Evolutionary conservation across 2,888 invertebrate species (phyloP).

Genomic region (Amaurobius ferox): DNA sequence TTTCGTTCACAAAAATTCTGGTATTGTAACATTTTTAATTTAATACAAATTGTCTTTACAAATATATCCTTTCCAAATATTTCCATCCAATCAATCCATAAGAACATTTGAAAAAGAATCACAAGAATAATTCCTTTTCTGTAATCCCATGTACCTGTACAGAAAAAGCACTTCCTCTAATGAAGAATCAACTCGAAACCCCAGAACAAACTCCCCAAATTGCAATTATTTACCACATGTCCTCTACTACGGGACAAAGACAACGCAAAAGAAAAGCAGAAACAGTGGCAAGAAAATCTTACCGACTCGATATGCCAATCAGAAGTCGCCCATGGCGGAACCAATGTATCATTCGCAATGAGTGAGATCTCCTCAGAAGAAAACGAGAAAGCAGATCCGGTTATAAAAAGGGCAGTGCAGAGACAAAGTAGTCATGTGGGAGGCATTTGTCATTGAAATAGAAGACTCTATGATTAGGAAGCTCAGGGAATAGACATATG

Average conservation of each 20-base stretch:
- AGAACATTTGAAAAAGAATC: too few species aligned
- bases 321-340: slow-evolving; percentile 20
- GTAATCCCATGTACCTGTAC: background rate
- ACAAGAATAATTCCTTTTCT: background rate
- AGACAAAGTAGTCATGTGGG: slow-evolving; percentile 25
- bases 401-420: slow-evolving; percentile 1
- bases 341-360: slow-evolving; percentile 32
- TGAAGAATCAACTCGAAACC: slow-evolving; percentile 35
- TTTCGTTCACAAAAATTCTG: too few species aligned
- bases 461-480: slow-evolving; percentile 2
- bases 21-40: too few species aligned
- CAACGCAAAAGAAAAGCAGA: slow-evolving; percentile 19
- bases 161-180: slow-evolving; percentile 27
- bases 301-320: slow-evolving; percentile 24
- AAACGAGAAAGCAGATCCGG: slow-evolving; percentile 10
- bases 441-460: slow-evolving; percentile 41
- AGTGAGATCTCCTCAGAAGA: slow-evolving; percentile 31
- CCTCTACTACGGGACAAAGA: slow-evolving; percentile 27
- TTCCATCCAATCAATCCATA: too few species aligned
- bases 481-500: slow-evolving; percentile 10
- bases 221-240: slow-evolving; percentile 49
- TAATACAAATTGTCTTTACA: too few species aligned
- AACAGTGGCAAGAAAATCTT: slow-evolving; percentile 10
- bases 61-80: too few species aligned
- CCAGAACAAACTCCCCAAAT: slow-evolving; percentile 12